These are phyloP conservation scores for Phortica magna DNA, from an alignment of 2,888 invertebrate species.

Conservation along the genomic window DNA sequence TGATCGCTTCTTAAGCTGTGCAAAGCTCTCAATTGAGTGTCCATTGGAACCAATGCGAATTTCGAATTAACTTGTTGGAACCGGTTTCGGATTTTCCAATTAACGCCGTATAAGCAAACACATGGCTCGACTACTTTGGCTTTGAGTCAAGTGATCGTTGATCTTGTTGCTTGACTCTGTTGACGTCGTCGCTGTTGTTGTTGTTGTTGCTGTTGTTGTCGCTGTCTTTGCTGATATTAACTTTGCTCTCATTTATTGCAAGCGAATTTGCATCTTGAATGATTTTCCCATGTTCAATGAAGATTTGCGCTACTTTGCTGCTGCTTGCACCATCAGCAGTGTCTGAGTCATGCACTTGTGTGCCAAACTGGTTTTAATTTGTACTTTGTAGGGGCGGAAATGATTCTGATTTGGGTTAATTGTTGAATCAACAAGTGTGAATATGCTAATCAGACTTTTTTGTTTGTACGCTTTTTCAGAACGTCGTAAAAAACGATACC, in stretches of 20 bases:
- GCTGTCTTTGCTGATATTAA: neutral
- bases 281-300: conserved; percentile 33
- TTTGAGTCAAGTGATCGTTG: conserved; percentile 31
- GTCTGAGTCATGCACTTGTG: conserved; percentile 17
- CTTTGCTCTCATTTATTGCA: neutral
- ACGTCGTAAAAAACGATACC: neutral
- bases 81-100: conserved; percentile 15
- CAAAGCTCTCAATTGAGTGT: neutral
- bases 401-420: conserved; percentile 30
- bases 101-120: neutral
- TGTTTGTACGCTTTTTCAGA: conserved; percentile 11
- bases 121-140: neutral
- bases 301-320: conserved; percentile 29
- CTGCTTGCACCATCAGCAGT: conserved; percentile 16
- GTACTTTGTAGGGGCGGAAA: conserved; percentile 58
- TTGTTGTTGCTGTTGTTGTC: neutral
- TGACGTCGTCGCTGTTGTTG: neutral
- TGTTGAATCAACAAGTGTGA: conserved; percentile 25
- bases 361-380: conserved; percentile 37
- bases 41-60: neutral
- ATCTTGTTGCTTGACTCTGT: conserved; percentile 30
- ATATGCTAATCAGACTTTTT: conserved; percentile 18
- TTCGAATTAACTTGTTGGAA: neutral
- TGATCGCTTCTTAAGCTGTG: conserved; percentile 40
- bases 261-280: conserved; percentile 36